Conservation (phyloP, 2,113 vertebrate genomes). For the Indicator maculatus region DNA sequence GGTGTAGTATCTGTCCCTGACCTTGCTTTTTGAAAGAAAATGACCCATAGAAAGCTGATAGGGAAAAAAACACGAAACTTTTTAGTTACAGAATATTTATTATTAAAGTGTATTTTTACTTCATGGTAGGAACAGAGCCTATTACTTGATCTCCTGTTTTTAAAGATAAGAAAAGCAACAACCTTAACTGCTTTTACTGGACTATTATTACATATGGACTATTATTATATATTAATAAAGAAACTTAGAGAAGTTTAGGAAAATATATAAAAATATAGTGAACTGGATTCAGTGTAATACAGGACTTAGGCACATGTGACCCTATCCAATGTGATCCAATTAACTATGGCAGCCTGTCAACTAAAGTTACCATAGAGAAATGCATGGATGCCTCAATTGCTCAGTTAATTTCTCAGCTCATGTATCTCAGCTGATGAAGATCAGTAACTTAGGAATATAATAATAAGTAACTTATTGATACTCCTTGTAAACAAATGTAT, state of each 20-base stretch:
- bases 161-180: not conserved
- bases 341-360: constrained; percentile 8
- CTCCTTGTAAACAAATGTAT: not conserved
- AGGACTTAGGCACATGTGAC: not conserved
- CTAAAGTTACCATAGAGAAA: not conserved
- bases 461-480: not conserved
- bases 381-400: not conserved
- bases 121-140: not conserved
- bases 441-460: not conserved
- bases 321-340: not conserved
- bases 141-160: not conserved
- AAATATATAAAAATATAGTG: not conserved
- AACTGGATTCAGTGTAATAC: not conserved
- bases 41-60: not conserved
- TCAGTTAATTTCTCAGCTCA: not conserved
- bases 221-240: not conserved
- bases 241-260: not conserved
- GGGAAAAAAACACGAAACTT: not conserved
- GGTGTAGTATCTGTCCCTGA: constrained; percentile 1
- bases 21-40: constrained; percentile 22
- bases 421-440: not conserved
- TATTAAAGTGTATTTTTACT: not conserved
- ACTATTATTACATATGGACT: not conserved
- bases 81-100: not conserved
- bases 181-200: not conserved